A percentile compares a stretch with the other conserved stretches of the same genome.
These are phyloP conservation scores for Itoplectis maculator DNA, from an alignment of 2,888 invertebrate genomes.

Conservation along the genomic window DNA sequence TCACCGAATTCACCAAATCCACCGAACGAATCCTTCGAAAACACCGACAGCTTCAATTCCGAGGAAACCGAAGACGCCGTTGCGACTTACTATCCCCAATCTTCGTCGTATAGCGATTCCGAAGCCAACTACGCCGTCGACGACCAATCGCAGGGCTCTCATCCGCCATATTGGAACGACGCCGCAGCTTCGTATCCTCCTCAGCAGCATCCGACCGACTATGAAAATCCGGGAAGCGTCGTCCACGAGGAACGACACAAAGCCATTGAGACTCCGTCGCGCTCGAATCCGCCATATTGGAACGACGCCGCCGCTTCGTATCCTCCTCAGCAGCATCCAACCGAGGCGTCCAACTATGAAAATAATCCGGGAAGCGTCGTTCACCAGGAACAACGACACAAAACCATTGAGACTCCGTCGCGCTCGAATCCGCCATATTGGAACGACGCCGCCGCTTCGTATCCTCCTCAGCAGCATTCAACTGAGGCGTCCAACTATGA, in stretches of 20 bases:
- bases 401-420: background rate
- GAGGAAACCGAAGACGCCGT: background rate
- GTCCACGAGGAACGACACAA: background rate
- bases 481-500: too few species aligned
- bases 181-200: background rate
- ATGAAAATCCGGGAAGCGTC: background rate
- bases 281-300: background rate
- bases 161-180: background rate
- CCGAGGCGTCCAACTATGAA: background rate
- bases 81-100: background rate
- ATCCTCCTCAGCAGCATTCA: background rate
- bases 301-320: background rate
- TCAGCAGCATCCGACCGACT: slow-evolving; percentile 6
- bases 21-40: background rate
- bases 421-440: background rate
- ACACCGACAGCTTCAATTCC: background rate
- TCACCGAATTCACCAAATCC: too few species aligned
- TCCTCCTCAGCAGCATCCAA: background rate
- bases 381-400: background rate
- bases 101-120: background rate
- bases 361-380: background rate
- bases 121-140: background rate
- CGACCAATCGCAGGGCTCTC: background rate
- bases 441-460: background rate
- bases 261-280: background rate